Evolutionary conservation across 2,113 vertebrate genomes (phyloP), one percentile per base, ranked within the genome.

Genomic region (Pteropus alecto): DNA sequence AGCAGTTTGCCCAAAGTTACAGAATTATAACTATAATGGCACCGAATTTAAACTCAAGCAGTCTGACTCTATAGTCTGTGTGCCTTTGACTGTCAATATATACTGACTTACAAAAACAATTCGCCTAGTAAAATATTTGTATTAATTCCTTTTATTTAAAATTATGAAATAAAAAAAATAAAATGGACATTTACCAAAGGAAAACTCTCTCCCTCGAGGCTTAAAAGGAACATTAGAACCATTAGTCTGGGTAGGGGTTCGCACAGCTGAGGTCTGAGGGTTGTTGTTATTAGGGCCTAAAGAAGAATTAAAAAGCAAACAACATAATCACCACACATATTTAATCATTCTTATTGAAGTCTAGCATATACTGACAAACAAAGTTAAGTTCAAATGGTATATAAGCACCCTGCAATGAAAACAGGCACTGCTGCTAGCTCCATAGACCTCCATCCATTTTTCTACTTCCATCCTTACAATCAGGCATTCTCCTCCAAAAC

Each of bases 151-250:
- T 94, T 92, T 51, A 58, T 30, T 56, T 51, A n/a, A 88, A 68
- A 79, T 8, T 70, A 8, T 41, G n/a, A 81, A 35, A 74, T 54
- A 13, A 73, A 93, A 0, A 56, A 76, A 1, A 51, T 1, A n/a
- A 91, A 86, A 78, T 16, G 26, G 35, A 12, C 14, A 96, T 24
- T 99, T 97, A 99, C 99, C 98, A 77, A 99, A 99, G 70, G 98
- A 99, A 98, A 99, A 99, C 4, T 98, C 99, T 98, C 79, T 98
- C 94, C 98, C 98, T 58, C 98, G 97, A 61, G 97, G 96, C 93
- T 97, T 99, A 19, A 88, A 98, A 54, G 30, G 95, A 56, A 88
- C 18, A 70, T 94, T 98, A 82, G 98, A 98, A 43, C 97, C 98
- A n/a, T 98, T 99, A 48, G 97, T 98, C 98, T 97, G 98, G 74